Percentiles rank a stretch among this genome's conserved stretches.
phyloP scores from a whole-genome alignment of 2,797 vertebrate genomes.

The Potorous gilbertii region DNA sequence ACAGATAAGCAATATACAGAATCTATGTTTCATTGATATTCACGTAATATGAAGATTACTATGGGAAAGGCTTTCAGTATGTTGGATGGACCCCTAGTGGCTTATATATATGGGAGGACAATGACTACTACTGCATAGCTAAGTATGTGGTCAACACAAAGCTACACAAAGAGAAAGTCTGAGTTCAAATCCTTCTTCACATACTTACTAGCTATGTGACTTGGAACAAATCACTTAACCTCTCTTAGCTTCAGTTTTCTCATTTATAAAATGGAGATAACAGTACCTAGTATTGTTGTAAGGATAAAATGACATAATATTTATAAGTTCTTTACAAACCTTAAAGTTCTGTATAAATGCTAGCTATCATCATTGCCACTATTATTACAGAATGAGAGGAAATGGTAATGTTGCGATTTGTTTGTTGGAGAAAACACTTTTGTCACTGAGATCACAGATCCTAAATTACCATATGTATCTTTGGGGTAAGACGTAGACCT shows the following conservation, averaged over 20 bases:
- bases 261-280: neutral
- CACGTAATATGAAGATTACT: neutral
- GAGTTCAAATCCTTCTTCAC: neutral
- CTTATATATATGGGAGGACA: neutral
- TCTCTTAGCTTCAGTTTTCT: neutral
- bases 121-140: neutral
- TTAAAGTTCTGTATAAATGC: neutral
- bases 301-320: neutral
- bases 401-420: neutral
- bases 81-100: neutral
- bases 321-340: neutral
- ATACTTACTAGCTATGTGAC: neutral
- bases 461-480: neutral
- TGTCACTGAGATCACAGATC: neutral
- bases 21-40: neutral
- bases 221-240: neutral
- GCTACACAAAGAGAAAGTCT: neutral
- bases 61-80: neutral
- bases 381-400: neutral
- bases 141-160: neutral
- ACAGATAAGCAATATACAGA: neutral
- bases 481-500: constrained; percentile 12
- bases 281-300: neutral
- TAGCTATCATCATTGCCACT: neutral
- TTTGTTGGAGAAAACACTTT: neutral